Base-by-base conservation (phyloP, 2,113 vertebrate genomes). In the Propithecus coquereli region DNA sequence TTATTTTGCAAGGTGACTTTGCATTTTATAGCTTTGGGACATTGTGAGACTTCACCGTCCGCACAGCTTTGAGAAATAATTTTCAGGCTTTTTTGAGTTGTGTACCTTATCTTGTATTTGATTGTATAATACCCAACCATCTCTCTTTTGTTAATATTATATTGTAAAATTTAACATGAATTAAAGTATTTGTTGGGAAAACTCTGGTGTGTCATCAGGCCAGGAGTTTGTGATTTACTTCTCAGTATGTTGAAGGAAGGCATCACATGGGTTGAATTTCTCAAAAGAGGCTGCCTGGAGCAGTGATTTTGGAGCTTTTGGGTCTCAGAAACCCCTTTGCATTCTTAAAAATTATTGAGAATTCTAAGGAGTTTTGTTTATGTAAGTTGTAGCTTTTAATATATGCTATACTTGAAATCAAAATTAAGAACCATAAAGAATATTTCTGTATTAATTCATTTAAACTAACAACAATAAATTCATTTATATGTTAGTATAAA, bases 331-430 rank as follows among this genome's bases (percentile, higher is more conserved):
- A 81, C 2, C 3, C 1, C 9, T 92, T 89, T 43, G 4, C 23
- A 18, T 12, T 90, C 12, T 57, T 79, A 91, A 96, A 81, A 71
- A 37, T 34, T 30, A 40, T 70, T 77, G 63, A 79, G 32, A 84
- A 71, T 88, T 90, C 87, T 22, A n/a, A 92, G 88, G 32, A 73
- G 6, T 27, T 89, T 57, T 94, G 73, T 89, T 94, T 84, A 63
- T 65, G 30, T 32, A 34, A n/a, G 32, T 47, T 79, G 32, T 47
- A 43, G 14, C 68, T 94, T 45, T 79, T 37, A 92, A 9, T 40
- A 79, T 23, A 10, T 57, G 45, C 77, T 47, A 22, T 87, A 86
- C 5, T 79, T 79, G 27, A 80, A 91, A 85, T 70, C 50, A n/a
- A 50, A 59, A 59, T 68, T 59, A 47, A 50, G 47, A 70, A n/a